These are phyloP conservation scores for Drosophila limbata DNA, from an alignment of 2,888 invertebrate genomes.

Conservation along the genomic window DNA sequence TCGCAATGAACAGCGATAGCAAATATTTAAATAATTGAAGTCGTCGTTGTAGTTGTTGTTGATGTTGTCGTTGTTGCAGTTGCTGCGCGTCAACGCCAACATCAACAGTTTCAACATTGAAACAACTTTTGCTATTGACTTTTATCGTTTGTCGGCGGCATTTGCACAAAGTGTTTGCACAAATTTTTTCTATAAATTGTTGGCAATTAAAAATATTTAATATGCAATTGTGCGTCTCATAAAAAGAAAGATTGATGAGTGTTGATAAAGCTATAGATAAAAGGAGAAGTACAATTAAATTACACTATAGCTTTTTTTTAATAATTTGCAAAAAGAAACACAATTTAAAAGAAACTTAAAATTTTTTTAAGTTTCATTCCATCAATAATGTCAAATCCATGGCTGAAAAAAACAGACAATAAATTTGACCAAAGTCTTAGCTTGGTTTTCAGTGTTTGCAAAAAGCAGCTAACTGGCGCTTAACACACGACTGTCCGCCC, in stretches of 20 bases:
- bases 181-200: constrained; percentile 51
- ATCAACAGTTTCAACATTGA: constrained; percentile 43
- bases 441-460: constrained; percentile 16
- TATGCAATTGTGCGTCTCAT: constrained; percentile 23
- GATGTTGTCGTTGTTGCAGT: constrained; percentile 26
- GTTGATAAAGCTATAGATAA: constrained; percentile 13
- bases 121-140: constrained; percentile 61
- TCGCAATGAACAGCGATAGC: constrained; percentile 25
- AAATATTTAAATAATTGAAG: constrained; percentile 48
- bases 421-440: neutral
- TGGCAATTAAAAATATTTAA: constrained; percentile 60
- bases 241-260: constrained; percentile 16
- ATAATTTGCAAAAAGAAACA: no score
- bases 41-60: constrained; percentile 19
- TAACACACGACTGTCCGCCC: constrained; percentile 2
- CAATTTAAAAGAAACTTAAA: neutral
- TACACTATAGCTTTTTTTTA: no score
- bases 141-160: constrained; percentile 63
- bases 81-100: constrained; percentile 51
- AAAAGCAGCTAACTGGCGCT: constrained; percentile 11
- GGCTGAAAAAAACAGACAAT: constrained; percentile 6
- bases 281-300: no score
- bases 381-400: neutral
- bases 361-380: neutral
- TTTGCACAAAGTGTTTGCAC: constrained; percentile 61